Base-by-base conservation (phyloP, 2,113 vertebrate genomes). In the Otis tarda region DNA sequence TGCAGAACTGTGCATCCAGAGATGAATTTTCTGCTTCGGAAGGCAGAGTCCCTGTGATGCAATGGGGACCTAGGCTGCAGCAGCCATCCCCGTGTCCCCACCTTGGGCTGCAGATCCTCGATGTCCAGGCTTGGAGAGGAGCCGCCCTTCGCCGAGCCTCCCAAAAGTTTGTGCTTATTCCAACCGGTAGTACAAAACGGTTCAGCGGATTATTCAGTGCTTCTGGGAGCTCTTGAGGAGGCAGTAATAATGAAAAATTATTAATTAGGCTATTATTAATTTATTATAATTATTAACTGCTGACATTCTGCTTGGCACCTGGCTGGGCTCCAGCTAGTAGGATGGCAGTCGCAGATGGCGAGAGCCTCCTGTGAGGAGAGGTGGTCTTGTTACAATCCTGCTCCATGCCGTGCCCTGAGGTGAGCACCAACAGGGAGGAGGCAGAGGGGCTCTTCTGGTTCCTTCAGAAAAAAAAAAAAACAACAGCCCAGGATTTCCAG, bases 221-320 rank as follows among this genome's bases (percentile, higher is more conserved):
- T 89, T 70, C 67, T 0, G 2, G 83, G 80, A 86, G 70, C 65
- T 83, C 83, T 64, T 8, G 30, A 86, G 75, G 56, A 89, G 70
- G 70, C 71, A 75, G 71, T 52, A 89, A 73, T 52, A 86, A 89
- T 65, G 65, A 14, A 65, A 74, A 85, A 24, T 9, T 52, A 90
- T 91, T 91, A 91, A 94, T 94, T 78, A 88, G 35, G 43, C 24
- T 49, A n/a, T 79, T 89, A 82, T 82, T 90, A 85, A 86, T 93
- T 79, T 85, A 78, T 96, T 50, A 41, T 35, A 24, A 52, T 81
- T 73, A 81, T 88, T 83, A 78, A 70, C 50, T 69, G 67, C 56
- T 82, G 87, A 55, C 30, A 37, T 53, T 39, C 50, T 73, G 70
- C 64, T 85, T 3, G 0, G 69, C 68, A 61, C 33, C 35, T 75